A percentile compares a stretch with the other conserved stretches of the same genome.
Evolutionary conservation across 2,113 vertebrate species (phyloP).

Genomic region (Platanista minor): DNA sequence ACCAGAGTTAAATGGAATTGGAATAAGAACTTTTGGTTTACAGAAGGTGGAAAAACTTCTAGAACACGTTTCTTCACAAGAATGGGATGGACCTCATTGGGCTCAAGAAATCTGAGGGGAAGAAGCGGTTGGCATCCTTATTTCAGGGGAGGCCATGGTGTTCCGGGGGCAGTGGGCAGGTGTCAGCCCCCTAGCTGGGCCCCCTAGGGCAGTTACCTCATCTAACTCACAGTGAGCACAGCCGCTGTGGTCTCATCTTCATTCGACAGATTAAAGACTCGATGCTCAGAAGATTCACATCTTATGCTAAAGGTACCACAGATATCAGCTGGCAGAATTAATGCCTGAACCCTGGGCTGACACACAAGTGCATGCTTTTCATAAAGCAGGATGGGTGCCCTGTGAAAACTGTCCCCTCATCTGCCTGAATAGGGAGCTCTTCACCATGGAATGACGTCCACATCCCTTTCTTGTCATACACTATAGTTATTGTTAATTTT

Average conservation of each 20-base stretch:
- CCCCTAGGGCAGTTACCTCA: rapidly evolving
- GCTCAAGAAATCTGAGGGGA: neutral
- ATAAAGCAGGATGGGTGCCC: neutral
- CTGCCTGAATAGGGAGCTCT: neutral
- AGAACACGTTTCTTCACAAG: neutral
- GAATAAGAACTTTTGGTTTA: neutral
- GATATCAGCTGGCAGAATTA: neutral
- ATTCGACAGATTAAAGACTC: neutral
- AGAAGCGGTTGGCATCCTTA: neutral
- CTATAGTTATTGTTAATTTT: too few relatives aligned
- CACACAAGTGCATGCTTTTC: rapidly evolving
- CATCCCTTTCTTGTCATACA: rapidly evolving
- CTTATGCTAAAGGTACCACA: neutral
- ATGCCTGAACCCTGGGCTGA: neutral
- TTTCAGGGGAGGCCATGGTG: neutral
- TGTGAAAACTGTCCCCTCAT: neutral
- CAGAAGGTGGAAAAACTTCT: neutral
- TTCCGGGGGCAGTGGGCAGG: rapidly evolving
- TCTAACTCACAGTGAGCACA: neutral
- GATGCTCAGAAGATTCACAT: neutral
- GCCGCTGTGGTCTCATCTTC: neutral
- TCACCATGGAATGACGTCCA: rapidly evolving
- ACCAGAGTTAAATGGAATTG: neutral
- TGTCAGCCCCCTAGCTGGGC: neutral
- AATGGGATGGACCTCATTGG: neutral